Conservation (phyloP, 2,797 vertebrate species). For the Chanos chanos region DNA sequence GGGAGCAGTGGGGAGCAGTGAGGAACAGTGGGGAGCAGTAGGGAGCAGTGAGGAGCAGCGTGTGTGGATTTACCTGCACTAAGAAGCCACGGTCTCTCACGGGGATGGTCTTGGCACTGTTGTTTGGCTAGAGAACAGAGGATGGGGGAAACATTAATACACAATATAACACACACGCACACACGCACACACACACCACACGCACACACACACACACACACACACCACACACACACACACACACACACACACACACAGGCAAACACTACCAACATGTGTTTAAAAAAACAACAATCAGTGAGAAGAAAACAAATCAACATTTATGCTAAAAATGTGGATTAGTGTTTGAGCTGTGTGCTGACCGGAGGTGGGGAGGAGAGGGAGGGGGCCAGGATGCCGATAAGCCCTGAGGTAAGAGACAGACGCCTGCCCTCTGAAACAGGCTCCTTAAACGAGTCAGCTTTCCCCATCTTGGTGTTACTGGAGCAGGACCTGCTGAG, state of each 20-base stretch:
- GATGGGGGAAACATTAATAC: too few species aligned
- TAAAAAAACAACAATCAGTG: conserved; percentile 5
- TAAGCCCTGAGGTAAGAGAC: conserved; percentile 92
- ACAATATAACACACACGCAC: too few species aligned
- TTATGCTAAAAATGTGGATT: not conserved
- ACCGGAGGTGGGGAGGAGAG: conserved; percentile 67
- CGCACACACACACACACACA: too few species aligned
- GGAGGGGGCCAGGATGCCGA: conserved; percentile 85
- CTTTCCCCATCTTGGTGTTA: conserved; percentile 77
- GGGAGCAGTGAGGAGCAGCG: not conserved
- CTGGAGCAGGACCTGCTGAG: conserved; percentile 80
- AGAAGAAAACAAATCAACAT: not conserved
- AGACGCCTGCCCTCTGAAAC: conserved; percentile 77
- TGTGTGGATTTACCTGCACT: conserved; percentile 76
- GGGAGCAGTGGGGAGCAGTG: too few species aligned
- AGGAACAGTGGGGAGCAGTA: not conserved
- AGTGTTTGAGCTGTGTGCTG: conserved; percentile 1
- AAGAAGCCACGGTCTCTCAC: conserved; percentile 82
- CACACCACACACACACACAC: too few species aligned
- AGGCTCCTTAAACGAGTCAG: conserved; percentile 79
- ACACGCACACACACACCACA: too few species aligned
- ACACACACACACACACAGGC: too few species aligned
- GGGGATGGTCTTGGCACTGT: conserved; percentile 80
- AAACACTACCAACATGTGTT: too few species aligned
- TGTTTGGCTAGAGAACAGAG: conserved; percentile 72